Conservation (phyloP, 2,113 vertebrate species). For the Corythoichthys haematopterus region DNA sequence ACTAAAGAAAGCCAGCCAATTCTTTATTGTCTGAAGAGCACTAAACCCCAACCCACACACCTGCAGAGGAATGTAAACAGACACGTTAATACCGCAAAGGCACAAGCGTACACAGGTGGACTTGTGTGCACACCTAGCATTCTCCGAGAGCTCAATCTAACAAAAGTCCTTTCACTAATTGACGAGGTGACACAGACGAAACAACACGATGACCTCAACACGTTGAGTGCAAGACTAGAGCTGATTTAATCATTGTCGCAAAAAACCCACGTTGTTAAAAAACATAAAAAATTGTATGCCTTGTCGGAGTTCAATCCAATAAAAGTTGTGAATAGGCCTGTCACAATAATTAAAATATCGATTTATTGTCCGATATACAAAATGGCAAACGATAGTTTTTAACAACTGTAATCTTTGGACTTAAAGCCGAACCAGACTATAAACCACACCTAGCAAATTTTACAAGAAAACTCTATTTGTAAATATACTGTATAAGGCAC, state of each 20-base stretch:
- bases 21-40: background rate
- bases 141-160: slow-evolving; percentile 58
- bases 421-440: too few relatives aligned
- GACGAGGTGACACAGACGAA: slow-evolving; percentile 22
- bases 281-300: background rate
- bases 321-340: background rate
- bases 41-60: background rate
- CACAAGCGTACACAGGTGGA: slow-evolving; percentile 1
- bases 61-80: slow-evolving; percentile 14
- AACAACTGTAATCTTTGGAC: too few relatives aligned
- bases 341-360: too few relatives aligned
- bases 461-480: too few relatives aligned
- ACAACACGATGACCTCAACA: slow-evolving; percentile 17
- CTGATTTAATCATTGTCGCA: background rate
- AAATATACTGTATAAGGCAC: too few relatives aligned
- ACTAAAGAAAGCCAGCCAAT: background rate
- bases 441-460: too few relatives aligned
- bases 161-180: slow-evolving; percentile 33
- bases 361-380: too few relatives aligned
- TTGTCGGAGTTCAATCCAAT: background rate
- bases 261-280: background rate
- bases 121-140: slow-evolving; percentile 13
- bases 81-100: background rate
- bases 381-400: too few relatives aligned
- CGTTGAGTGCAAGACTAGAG: slow-evolving; percentile 9